Percentiles rank a stretch among this genome's conserved stretches.
Conservation (phyloP, 2,888 invertebrate species). For the Meganola albula region DNA sequence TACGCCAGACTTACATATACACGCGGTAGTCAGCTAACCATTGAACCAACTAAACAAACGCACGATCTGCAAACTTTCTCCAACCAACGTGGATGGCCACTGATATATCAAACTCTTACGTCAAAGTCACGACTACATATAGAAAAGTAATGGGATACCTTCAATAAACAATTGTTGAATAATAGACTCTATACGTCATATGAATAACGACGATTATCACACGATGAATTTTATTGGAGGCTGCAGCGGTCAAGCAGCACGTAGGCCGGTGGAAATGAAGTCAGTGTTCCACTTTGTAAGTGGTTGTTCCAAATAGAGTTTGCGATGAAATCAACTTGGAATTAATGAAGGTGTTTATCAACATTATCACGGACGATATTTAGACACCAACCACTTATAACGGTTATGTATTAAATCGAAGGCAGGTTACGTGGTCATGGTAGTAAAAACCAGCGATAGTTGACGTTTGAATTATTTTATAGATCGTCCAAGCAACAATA, state of each 20-base stretch:
- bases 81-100: slow-evolving; percentile 35
- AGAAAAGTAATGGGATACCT: slow-evolving; percentile 16
- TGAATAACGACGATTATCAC: slow-evolving; percentile 22
- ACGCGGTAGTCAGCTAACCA: slow-evolving; percentile 42
- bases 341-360: slow-evolving; percentile 35
- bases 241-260: slow-evolving; percentile 38
- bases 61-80: slow-evolving; percentile 57
- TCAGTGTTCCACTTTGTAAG: slow-evolving; percentile 40
- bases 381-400: slow-evolving; percentile 1
- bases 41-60: slow-evolving; percentile 45
- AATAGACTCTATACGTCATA: slow-evolving; percentile 30
- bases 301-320: slow-evolving; percentile 45
- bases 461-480: no score
- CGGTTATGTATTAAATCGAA: slow-evolving; percentile 13
- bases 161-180: slow-evolving; percentile 20
- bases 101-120: slow-evolving; percentile 46
- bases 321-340: slow-evolving; percentile 39
- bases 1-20: slow-evolving; percentile 44
- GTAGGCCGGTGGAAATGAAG: slow-evolving; percentile 46
- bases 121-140: slow-evolving; percentile 29
- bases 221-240: slow-evolving; percentile 13
- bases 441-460: no score
- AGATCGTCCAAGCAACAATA: no score
- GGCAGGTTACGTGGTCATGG: slow-evolving; percentile 16
- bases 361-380: slow-evolving; percentile 15